phyloP scores from a whole-genome alignment of 2,888 invertebrate species.

The Tipula vernalis region DNA sequence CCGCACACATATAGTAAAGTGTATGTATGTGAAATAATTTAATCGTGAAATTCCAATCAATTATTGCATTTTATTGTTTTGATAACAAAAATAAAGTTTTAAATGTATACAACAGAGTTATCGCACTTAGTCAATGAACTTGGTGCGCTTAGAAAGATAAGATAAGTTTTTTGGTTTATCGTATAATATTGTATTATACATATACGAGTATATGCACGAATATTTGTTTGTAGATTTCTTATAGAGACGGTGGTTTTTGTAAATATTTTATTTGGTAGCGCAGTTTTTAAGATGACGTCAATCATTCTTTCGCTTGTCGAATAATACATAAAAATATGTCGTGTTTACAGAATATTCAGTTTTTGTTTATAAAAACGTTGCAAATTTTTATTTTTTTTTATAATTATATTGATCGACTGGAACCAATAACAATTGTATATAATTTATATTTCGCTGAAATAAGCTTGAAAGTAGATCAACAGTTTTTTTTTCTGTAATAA shows the following conservation, averaged over 20 bases:
- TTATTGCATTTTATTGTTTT: background rate
- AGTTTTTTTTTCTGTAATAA: background rate
- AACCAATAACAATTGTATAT: background rate
- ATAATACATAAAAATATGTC: background rate
- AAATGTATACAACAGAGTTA: background rate
- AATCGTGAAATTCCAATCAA: constrained; percentile 4
- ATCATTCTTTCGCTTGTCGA: background rate
- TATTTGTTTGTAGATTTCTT: background rate
- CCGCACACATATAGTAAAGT: background rate
- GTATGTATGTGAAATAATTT: background rate
- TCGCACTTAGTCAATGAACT: background rate
- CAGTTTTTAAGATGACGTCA: background rate
- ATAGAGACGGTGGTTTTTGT: background rate
- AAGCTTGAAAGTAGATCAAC: background rate
- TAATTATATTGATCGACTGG: background rate
- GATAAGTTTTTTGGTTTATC: background rate
- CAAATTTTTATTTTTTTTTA: background rate
- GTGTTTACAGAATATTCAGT: background rate
- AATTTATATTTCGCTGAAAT: background rate
- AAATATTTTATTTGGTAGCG: background rate
- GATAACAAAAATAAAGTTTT: background rate
- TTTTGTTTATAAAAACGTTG: background rate
- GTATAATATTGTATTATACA: background rate
- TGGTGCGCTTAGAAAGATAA: background rate
- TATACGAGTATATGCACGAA: background rate